Evolutionary conservation across 2,888 invertebrate species (phyloP).

Genomic region (Epinotia demarniana): DNA sequence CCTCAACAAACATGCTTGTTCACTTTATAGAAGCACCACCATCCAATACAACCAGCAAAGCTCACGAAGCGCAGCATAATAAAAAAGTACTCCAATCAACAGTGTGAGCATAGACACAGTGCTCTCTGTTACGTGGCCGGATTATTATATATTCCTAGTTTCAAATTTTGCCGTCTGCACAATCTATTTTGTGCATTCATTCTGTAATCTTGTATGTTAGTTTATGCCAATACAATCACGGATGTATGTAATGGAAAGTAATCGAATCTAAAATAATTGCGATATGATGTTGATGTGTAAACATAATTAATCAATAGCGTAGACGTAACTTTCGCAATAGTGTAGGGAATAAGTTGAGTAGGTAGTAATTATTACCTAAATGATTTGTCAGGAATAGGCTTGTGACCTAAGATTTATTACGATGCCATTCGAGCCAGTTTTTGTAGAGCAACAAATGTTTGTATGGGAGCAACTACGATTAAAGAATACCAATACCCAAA

Average conservation of each 20-base stretch:
- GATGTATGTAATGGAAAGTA: constrained; percentile 32
- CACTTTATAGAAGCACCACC: constrained; percentile 27
- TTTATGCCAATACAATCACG: constrained; percentile 31
- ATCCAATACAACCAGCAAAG: constrained; percentile 7
- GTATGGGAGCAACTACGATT: too few species aligned
- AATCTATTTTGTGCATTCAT: constrained; percentile 2
- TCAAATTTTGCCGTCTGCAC: constrained; percentile 1
- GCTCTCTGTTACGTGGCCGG: neutral
- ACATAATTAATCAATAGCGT: constrained; percentile 14
- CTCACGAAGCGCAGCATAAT: neutral
- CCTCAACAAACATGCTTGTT: constrained; percentile 28
- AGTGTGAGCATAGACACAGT: neutral
- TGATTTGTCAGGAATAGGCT: too few species aligned
- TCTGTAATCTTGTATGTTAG: constrained; percentile 37
- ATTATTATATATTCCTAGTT: neutral
- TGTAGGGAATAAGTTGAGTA: too few species aligned
- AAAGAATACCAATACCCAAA: too few species aligned
- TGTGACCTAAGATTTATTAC: too few species aligned
- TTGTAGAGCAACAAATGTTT: too few species aligned
- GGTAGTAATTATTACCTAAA: too few species aligned
- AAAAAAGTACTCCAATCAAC: neutral
- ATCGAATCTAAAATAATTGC: constrained; percentile 38
- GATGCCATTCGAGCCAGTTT: too few species aligned
- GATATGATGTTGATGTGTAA: constrained; percentile 22
- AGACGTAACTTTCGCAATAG: constrained; percentile 5